Evolutionary conservation across 2,113 vertebrate species (phyloP), one percentile per base, ranked within the genome.

Genomic region (Rhinichthys klamathensis): DNA sequence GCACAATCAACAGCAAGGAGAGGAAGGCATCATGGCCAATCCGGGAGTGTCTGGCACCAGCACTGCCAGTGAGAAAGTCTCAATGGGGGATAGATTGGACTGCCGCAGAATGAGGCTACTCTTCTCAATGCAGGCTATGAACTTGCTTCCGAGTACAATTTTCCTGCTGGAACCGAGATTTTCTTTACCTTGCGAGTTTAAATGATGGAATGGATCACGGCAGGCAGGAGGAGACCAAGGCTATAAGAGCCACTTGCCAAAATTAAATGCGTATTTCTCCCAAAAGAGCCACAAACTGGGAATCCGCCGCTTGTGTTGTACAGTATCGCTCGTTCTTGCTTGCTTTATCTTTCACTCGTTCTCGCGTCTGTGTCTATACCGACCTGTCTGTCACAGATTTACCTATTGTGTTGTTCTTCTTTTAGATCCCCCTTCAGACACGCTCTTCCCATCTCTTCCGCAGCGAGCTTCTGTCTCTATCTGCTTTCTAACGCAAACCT

Each of bases 1-100:
- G 92, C 87, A 93, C 92, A 95, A 94, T 96, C 95, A 95, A 96
- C 95, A 93, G 89, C 92, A 88, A 92, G 92, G 95, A 93, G 91
- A 82, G 82, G 90, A 85, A 92, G 93, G 93, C 92, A 92, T 93
- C 86, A 91, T 93, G 94, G 91, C 90, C 91, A 92, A 89, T 70
- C 78, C 46, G 44, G 54, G 82, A 83, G 84, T 63, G 83, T 87
- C 87, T 88, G 85, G 85, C 88, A 87, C 84, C 80, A 41, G 25
- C 32, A 27, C 84, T 21, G 74, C 84, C 79, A 63, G 76, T 63
- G 78, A 63, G 78, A 83, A 76, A 82, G 70, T 78, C 85, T 87
- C 85, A 38, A 85, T 78, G 61, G 80, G 80, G 80, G 80, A 84
- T 58, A 49, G 56, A 81, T 75, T 80, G 84, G 81, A 75, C 46